Percentiles rank a stretch among this genome's conserved stretches.
Evolutionary conservation across 1,140 invertebrate species (phyloP).

Genomic region (Cardiocondyla obscurior): DNA sequence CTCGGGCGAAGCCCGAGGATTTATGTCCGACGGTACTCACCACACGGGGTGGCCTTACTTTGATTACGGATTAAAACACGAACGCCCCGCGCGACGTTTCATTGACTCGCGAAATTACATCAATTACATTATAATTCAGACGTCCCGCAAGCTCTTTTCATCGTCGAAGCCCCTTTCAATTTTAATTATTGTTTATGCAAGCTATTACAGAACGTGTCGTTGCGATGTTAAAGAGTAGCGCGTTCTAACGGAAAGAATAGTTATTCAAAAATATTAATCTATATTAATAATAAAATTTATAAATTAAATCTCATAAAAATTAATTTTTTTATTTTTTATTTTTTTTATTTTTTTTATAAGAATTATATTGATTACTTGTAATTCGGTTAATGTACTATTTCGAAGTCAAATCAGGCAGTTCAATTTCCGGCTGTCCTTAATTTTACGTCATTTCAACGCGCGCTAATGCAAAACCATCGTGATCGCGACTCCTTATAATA

Average conservation of each 20-base stretch:
- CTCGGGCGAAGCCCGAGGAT: conserved; percentile 23
- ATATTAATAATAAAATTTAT: neutral
- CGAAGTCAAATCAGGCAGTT: neutral
- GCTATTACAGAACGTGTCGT: neutral
- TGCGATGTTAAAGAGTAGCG: neutral
- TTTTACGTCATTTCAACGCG: neutral
- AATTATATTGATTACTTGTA: neutral
- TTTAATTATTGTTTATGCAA: neutral
- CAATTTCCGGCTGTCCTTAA: neutral
- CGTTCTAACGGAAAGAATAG: neutral
- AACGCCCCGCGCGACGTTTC: neutral
- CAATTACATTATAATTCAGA: neutral
- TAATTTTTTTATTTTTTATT: too few species aligned
- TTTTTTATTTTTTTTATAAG: neutral
- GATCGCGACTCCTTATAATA: neutral
- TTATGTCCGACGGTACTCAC: conserved; percentile 3
- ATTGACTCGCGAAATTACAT: neutral
- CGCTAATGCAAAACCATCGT: conserved; percentile 21
- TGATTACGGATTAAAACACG: conserved; percentile 30
- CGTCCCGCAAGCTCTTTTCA: neutral
- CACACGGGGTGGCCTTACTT: conserved; percentile 16
- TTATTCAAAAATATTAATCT: neutral
- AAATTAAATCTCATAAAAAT: neutral
- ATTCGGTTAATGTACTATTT: conserved; percentile 2
- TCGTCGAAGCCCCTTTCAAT: neutral